A percentile compares a stretch with the other conserved stretches of the same genome.
Evolutionary conservation across 2,888 invertebrate genomes (phyloP).

Genomic region (Trichopoda pennipes): DNA sequence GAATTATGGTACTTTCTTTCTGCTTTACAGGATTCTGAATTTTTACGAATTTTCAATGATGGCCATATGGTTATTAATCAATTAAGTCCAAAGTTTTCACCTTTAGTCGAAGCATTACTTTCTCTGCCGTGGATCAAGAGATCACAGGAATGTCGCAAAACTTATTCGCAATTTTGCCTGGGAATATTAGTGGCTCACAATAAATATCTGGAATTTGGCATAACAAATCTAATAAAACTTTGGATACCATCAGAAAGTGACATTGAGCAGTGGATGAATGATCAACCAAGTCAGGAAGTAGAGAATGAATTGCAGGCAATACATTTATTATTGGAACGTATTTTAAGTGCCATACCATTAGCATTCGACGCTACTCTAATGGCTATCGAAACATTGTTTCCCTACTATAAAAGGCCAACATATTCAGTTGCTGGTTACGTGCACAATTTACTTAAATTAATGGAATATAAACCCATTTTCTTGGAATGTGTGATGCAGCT

Average conservation of each 20-base stretch:
- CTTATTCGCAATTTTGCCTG: constrained; percentile 85
- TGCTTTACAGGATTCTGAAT: constrained; percentile 82
- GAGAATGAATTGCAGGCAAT: constrained; percentile 84
- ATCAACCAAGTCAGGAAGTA: constrained; percentile 83
- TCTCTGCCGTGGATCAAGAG: constrained; percentile 83
- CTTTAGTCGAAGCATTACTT: constrained; percentile 84
- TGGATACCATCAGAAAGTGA: constrained; percentile 83
- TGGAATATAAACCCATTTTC: constrained; percentile 88
- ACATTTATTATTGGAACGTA: constrained; percentile 82
- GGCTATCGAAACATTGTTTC: constrained; percentile 85
- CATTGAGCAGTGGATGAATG: constrained; percentile 84
- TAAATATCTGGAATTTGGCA: constrained; percentile 84
- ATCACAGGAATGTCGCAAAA: constrained; percentile 80
- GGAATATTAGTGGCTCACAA: constrained; percentile 87
- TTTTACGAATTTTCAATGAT: constrained; percentile 83
- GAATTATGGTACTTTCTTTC: background rate
- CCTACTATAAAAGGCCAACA: constrained; percentile 87
- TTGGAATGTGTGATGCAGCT: constrained; percentile 87
- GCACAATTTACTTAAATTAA: constrained; percentile 88
- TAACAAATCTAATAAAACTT: constrained; percentile 83
- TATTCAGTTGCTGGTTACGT: constrained; percentile 88
- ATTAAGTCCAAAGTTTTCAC: constrained; percentile 82
- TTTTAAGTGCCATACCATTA: constrained; percentile 82
- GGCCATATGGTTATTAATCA: constrained; percentile 83
- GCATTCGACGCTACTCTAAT: constrained; percentile 86